A percentile compares a stretch with the other conserved stretches of the same genome.
phyloP scores from a whole-genome alignment of 2,888 invertebrate species.

The Tenthredo notha region DNA sequence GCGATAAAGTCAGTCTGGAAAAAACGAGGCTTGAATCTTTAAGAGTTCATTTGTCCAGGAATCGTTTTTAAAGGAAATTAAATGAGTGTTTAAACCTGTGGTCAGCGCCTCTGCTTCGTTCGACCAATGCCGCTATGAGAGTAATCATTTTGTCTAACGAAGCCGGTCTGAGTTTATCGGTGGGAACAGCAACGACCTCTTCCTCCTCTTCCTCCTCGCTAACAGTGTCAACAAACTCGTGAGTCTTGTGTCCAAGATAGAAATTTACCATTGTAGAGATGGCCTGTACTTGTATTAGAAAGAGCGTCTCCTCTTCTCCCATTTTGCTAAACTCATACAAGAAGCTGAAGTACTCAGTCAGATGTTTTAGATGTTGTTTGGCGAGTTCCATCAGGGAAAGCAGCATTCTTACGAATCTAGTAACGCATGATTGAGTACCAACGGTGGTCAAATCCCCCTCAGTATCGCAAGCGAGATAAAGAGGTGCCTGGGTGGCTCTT shows the following conservation, averaged over 20 bases:
- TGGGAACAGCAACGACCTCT: conserved; percentile 83
- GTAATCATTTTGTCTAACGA: conserved; percentile 98
- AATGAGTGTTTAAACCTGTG: conserved; percentile 73
- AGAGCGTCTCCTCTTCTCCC: conserved; percentile 96
- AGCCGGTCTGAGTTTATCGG: conserved; percentile 91
- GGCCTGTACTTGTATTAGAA: conserved; percentile 91
- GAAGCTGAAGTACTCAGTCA: conserved; percentile 96
- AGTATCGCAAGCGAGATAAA: conserved; percentile 84
- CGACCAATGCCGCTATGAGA: conserved; percentile 92
- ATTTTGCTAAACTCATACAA: conserved; percentile 96
- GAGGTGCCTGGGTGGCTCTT: conserved; percentile 83
- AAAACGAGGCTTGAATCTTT: neutral
- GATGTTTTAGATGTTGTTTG: conserved; percentile 90
- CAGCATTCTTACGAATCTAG: conserved; percentile 94
- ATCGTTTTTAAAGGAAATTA: neutral
- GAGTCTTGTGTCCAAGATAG: conserved; percentile 91
- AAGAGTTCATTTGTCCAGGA: neutral
- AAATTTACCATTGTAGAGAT: conserved; percentile 95
- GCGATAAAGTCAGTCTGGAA: conserved; percentile 85
- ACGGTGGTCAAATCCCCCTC: conserved; percentile 81
- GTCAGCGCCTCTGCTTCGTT: conserved; percentile 90
- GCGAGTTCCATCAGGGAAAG: conserved; percentile 94
- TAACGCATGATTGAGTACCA: conserved; percentile 93
- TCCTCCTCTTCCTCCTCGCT: conserved; percentile 88
- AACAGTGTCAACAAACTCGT: conserved; percentile 87